A percentile compares a stretch with the other conserved stretches of the same genome.
These are phyloP conservation scores for Magallana ariakensis DNA, from an alignment of 1,140 invertebrate genomes.

Conservation along the genomic window DNA sequence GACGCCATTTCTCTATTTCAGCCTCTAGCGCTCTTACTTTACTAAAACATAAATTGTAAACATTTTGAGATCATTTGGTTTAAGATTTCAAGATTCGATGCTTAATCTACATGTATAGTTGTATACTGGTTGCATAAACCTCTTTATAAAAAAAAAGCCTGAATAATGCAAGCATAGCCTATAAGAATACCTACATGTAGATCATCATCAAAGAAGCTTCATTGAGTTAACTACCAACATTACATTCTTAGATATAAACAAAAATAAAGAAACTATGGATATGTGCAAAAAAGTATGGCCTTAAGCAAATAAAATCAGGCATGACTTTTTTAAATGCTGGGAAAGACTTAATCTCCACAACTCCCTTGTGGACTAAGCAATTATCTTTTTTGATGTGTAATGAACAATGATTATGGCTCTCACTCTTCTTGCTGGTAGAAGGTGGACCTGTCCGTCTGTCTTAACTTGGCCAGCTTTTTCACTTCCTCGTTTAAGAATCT, in stretches of 20 bases:
- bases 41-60: conserved; percentile 66
- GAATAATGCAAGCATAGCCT: too few relatives aligned
- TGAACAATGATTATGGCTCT: conserved; percentile 45
- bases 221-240: too few relatives aligned
- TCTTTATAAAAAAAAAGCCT: background rate
- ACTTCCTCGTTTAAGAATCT: conserved; percentile 81
- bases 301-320: too few relatives aligned
- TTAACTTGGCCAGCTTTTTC: conserved; percentile 74
- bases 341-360: too few relatives aligned
- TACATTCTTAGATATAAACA: too few relatives aligned
- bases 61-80: background rate
- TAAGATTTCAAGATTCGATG: background rate
- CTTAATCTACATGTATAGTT: background rate
- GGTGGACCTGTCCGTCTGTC: conserved; percentile 69
- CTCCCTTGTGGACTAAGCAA: too few relatives aligned
- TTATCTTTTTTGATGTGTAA: background rate
- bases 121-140: background rate
- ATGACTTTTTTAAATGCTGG: too few relatives aligned
- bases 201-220: too few relatives aligned
- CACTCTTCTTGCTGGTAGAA: conserved; percentile 73
- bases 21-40: conserved; percentile 73
- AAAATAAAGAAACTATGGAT: too few relatives aligned
- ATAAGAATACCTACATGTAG: too few relatives aligned
- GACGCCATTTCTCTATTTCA: conserved; percentile 81
- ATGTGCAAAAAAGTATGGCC: too few relatives aligned